These are phyloP conservation scores for Oophaga sylvatica DNA, from an alignment of 2,797 vertebrate genomes.

Conservation along the genomic window DNA sequence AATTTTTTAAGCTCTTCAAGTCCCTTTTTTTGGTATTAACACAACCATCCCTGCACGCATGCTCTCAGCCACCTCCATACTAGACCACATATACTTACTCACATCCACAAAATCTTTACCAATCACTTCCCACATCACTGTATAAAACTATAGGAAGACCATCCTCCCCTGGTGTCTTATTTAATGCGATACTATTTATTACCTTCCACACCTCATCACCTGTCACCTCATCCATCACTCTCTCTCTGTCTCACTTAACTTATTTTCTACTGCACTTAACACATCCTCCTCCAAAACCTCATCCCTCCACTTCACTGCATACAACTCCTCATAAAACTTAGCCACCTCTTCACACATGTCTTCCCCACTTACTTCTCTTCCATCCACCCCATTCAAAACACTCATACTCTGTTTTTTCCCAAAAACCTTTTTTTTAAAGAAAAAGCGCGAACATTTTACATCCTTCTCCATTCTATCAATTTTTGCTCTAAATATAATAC, in stretches of 20 bases:
- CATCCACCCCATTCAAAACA: neutral
- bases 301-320: neutral
- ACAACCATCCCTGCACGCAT: neutral
- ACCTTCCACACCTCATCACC: neutral
- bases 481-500: neutral
- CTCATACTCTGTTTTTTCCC: too few relatives aligned
- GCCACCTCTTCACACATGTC: too few relatives aligned
- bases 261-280: neutral
- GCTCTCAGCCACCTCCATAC: neutral
- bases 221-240: neutral
- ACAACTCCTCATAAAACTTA: conserved; percentile 5
- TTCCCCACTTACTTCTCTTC: neutral
- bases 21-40: neutral
- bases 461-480: neutral
- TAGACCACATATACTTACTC: neutral
- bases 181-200: neutral
- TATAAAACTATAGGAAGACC: neutral
- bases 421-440: conserved; percentile 10
- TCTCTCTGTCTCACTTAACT: neutral
- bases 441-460: neutral
- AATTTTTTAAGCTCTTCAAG: neutral
- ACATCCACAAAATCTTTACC: neutral
- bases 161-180: neutral
- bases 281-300: neutral
- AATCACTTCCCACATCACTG: neutral